These are phyloP conservation scores for Pogonus chalceus DNA, from an alignment of 1,140 invertebrate genomes.

Conservation along the genomic window DNA sequence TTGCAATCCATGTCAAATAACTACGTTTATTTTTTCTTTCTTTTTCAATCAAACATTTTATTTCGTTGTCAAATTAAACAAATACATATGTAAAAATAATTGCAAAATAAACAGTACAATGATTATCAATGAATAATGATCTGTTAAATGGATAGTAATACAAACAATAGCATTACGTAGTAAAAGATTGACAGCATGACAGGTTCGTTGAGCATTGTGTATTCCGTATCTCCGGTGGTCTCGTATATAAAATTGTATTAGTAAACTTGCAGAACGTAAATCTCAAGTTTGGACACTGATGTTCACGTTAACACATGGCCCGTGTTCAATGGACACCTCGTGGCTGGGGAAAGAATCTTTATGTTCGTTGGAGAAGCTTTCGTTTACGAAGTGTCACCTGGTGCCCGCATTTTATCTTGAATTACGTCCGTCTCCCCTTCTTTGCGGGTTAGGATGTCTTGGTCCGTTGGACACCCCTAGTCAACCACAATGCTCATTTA, in stretches of 20 bases:
- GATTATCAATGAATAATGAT: no score
- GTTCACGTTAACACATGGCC: conserved; percentile 9
- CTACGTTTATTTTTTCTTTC: no score
- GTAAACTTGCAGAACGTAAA: conserved; percentile 12
- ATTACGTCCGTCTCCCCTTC: not conserved
- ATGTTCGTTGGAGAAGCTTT: conserved; percentile 1
- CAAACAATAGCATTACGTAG: no score
- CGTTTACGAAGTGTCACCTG: conserved; percentile 2
- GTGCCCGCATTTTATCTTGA: conserved; percentile 5
- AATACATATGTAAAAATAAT: no score
- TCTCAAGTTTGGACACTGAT: conserved; percentile 17
- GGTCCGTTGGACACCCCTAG: not conserved
- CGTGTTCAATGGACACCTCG: not conserved
- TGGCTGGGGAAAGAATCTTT: not conserved
- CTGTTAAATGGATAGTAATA: no score
- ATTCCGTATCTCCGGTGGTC: conserved; percentile 8
- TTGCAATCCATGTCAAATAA: no score
- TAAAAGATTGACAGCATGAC: no score
- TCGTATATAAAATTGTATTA: conserved; percentile 16
- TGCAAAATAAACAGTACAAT: no score
- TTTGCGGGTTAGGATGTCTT: not conserved
- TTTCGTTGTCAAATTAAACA: no score
- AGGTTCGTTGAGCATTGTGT: conserved; percentile 2
- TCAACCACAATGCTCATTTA: conserved; percentile 1
- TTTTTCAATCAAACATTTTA: no score